These are phyloP conservation scores for Plecotus auritus DNA, from an alignment of 2,113 vertebrate species.

Conservation along the genomic window DNA sequence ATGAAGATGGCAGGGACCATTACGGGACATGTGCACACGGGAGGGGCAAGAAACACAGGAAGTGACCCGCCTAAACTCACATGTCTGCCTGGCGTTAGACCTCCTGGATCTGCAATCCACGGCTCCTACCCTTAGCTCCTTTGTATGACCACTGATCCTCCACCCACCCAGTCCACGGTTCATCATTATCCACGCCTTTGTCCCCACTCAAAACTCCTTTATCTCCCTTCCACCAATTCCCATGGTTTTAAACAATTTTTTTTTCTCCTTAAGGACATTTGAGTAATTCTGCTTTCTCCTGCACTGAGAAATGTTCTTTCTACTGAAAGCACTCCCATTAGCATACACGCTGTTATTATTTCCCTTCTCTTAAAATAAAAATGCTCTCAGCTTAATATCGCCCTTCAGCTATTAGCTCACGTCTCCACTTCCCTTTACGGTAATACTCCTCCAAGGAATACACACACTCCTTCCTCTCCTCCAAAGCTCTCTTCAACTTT, in stretches of 20 bases:
- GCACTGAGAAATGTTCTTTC: not conserved
- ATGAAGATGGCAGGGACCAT: not conserved
- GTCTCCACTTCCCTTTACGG: not conserved
- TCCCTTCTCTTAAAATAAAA: not conserved
- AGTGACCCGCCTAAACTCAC: not conserved
- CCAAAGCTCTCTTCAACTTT: not conserved
- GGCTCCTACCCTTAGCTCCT: not conserved
- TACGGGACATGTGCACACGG: accelerated
- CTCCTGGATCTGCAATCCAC: no score
- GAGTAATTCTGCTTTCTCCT: not conserved
- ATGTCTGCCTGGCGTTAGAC: not conserved
- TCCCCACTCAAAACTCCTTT: not conserved
- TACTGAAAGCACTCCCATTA: not conserved
- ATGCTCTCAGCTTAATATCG: not conserved
- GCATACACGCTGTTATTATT: not conserved
- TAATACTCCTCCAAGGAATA: not conserved
- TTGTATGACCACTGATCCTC: not conserved
- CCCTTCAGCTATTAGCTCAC: not conserved
- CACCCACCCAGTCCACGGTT: not conserved
- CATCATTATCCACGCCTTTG: no score
- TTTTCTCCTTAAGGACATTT: not conserved
- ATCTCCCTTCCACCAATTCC: not conserved
- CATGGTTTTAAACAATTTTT: not conserved
- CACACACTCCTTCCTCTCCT: not conserved
- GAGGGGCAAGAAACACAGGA: not conserved